phyloP scores from a whole-genome alignment of 2,888 invertebrate genomes.

The Myopa tessellatipennis region DNA sequence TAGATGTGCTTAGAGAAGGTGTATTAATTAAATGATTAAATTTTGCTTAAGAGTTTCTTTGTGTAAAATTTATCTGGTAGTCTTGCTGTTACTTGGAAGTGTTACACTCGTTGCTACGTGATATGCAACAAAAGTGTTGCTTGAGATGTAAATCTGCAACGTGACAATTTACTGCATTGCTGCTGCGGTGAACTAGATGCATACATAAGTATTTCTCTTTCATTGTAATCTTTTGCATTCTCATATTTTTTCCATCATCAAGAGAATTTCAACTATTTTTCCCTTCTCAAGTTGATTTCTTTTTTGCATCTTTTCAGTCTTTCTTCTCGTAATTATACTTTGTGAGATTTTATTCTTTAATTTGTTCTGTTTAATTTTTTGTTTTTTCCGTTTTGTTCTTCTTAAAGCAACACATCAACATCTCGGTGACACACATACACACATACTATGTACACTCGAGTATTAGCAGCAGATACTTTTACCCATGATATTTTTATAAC shows the following conservation, averaged over 20 bases:
- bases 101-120: constrained; percentile 6
- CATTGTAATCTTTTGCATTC: background rate
- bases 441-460: too few relatives aligned
- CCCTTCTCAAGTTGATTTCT: background rate
- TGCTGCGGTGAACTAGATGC: background rate
- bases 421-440: background rate
- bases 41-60: background rate
- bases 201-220: background rate
- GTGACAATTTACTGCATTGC: constrained; percentile 29
- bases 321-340: background rate
- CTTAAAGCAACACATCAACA: background rate
- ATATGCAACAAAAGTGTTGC: constrained; percentile 28
- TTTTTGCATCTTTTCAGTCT: background rate
- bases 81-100: background rate
- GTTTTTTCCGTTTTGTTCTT: background rate
- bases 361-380: background rate
- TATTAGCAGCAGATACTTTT: too few relatives aligned
- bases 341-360: background rate
- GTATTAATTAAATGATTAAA: too few relatives aligned
- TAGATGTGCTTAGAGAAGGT: background rate
- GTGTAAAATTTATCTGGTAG: background rate
- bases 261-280: background rate
- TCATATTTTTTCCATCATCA: background rate
- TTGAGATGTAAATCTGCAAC: constrained; percentile 11
- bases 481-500: background rate